Conservation (phyloP, 2,113 vertebrate species). For the Tonatia bakeri region DNA sequence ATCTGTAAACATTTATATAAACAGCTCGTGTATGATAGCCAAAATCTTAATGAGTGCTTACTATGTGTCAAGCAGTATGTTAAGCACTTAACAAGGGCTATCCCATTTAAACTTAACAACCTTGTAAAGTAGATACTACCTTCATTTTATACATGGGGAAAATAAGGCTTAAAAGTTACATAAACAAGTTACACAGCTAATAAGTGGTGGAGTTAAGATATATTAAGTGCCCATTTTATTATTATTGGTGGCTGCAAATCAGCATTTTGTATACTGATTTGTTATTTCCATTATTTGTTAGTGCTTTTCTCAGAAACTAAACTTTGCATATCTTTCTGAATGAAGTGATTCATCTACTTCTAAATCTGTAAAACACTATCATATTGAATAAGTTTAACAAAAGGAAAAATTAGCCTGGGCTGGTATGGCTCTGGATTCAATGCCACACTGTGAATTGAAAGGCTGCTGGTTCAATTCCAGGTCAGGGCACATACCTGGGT, state of each 20-base stretch:
- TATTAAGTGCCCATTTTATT: conserved; percentile 1
- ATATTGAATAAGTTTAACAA: conserved; percentile 22
- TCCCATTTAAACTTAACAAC: conserved; percentile 32
- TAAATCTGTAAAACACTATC: conserved; percentile 26
- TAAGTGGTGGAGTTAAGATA: not conserved
- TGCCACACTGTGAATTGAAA: too few species aligned
- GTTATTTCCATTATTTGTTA: not conserved
- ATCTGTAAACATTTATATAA: conserved; percentile 40
- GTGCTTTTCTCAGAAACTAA: conserved; percentile 40
- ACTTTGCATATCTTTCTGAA: not conserved
- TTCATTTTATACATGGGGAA: not conserved
- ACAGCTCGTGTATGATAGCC: not conserved
- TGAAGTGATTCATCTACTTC: conserved; percentile 6
- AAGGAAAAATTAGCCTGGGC: conserved; percentile 27
- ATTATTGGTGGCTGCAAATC: not conserved
- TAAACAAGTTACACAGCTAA: conserved; percentile 30
- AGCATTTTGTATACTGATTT: not conserved
- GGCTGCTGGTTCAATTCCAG: too few species aligned
- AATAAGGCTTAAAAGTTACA: not conserved
- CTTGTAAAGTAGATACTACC: not conserved
- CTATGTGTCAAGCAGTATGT: not conserved
- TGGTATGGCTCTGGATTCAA: too few species aligned
- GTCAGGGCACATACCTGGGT: too few species aligned
- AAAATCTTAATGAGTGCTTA: conserved; percentile 3
- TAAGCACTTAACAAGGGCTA: conserved; percentile 23